A percentile compares a stretch with the other conserved stretches of the same genome.
phyloP scores from a whole-genome alignment of 2,797 vertebrate genomes.

The Cetoscarus ocellatus region DNA sequence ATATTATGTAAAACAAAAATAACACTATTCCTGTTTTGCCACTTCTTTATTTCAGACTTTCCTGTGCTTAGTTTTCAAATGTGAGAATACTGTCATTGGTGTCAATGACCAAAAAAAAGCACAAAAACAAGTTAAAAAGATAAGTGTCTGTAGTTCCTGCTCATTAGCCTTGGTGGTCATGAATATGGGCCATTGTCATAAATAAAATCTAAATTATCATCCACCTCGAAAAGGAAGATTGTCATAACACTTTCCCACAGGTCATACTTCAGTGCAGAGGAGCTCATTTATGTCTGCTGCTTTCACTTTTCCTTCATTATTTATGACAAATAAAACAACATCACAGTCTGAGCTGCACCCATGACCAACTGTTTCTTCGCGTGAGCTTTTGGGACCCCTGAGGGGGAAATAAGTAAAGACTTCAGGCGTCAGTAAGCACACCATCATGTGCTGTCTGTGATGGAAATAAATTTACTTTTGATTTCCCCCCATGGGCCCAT shows the following conservation, averaged over 20 bases:
- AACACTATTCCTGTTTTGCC: too few relatives aligned
- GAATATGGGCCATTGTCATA: not conserved
- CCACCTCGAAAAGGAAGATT: too few relatives aligned
- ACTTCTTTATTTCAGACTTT: too few relatives aligned
- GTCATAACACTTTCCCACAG: not conserved
- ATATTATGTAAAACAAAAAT: too few relatives aligned
- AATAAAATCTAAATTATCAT: not conserved
- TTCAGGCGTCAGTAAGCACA: conserved; percentile 3
- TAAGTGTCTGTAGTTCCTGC: not conserved
- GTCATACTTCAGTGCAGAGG: not conserved
- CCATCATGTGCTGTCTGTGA: conserved; percentile 6
- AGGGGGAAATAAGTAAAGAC: conserved; percentile 3
- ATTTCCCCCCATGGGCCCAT: conserved; percentile 1
- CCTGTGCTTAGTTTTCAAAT: too few relatives aligned
- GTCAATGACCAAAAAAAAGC: not conserved
- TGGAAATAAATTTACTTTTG: conserved; percentile 22
- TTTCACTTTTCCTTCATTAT: conserved; percentile 6
- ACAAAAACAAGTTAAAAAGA: not conserved
- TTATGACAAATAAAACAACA: conserved; percentile 1
- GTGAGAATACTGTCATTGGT: not conserved
- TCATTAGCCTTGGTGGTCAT: not conserved
- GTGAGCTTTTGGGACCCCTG: not conserved
- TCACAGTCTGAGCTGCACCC: conserved; percentile 11
- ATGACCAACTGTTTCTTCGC: conserved; percentile 2
- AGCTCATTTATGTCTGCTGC: conserved; percentile 9